Percentiles rank a stretch among this genome's conserved stretches.
Evolutionary conservation across 1,140 invertebrate genomes (phyloP).

Genomic region (Sarcophaga peregrina): DNA sequence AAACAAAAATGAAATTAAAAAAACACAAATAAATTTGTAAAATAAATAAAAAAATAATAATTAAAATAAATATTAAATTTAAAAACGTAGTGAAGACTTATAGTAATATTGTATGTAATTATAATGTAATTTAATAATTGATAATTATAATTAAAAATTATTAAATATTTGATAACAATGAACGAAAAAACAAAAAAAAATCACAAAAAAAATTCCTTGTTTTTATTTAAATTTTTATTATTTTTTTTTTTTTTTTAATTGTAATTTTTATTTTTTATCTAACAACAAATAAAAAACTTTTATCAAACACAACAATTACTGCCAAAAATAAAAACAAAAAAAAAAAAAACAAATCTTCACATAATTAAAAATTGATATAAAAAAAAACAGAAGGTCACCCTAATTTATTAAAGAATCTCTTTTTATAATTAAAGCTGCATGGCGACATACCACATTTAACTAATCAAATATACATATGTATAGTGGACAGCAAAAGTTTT

Average conservation of each 20-base stretch:
- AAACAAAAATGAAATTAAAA: slow-evolving; percentile 10
- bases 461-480: no score
- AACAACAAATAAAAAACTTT: no score
- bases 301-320: slow-evolving; percentile 25
- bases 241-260: neutral
- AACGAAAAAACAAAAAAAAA: no score
- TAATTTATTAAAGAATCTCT: no score
- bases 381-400: neutral
- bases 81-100: slow-evolving; percentile 39
- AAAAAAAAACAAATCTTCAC: neutral
- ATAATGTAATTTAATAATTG: slow-evolving; percentile 6
- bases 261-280: neutral
- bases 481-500: no score
- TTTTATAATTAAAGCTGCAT: no score
- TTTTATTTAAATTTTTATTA: neutral
- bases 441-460: no score
- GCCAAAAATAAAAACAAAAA: neutral
- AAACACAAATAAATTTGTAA: slow-evolving; percentile 13
- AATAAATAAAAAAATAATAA: slow-evolving; percentile 23
- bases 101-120: slow-evolving; percentile 36
- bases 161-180: neutral
- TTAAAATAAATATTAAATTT: slow-evolving; percentile 9
- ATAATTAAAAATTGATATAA: no score
- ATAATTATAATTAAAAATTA: neutral
- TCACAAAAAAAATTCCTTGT: neutral